These are phyloP conservation scores for Cyprinodon variegatus DNA, from an alignment of 2,113 vertebrate species.

Conservation along the genomic window DNA sequence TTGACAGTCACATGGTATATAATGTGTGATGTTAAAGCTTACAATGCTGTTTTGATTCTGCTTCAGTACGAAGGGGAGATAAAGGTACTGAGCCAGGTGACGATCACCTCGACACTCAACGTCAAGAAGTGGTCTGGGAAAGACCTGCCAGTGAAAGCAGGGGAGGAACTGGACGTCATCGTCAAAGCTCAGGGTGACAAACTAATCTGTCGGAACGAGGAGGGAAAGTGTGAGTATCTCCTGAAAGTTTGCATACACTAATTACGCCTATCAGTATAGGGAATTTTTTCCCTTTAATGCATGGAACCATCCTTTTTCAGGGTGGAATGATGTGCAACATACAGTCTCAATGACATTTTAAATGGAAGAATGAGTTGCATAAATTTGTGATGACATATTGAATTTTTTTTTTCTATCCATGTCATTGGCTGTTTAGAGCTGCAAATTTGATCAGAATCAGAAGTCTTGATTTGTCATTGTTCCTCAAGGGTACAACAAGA, in stretches of 20 bases:
- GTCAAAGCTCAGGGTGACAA: conserved; percentile 83
- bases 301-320: too few relatives aligned
- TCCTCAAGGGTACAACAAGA: too few relatives aligned
- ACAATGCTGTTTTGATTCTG: not conserved
- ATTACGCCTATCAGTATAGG: too few relatives aligned
- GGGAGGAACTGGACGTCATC: conserved; percentile 88
- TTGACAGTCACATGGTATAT: not conserved
- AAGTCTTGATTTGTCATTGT: too few relatives aligned
- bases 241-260: not conserved
- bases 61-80: conserved; percentile 92
- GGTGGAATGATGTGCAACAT: too few relatives aligned
- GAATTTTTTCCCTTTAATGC: too few relatives aligned
- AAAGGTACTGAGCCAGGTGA: conserved; percentile 84
- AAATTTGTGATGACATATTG: too few relatives aligned
- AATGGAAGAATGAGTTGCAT: too few relatives aligned
- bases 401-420: too few relatives aligned
- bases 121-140: conserved; percentile 84
- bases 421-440: too few relatives aligned
- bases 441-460: too few relatives aligned
- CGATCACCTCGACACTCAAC: conserved; percentile 64
- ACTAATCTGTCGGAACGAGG: conserved; percentile 90
- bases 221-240: conserved; percentile 90
- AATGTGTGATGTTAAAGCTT: not conserved
- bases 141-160: conserved; percentile 86
- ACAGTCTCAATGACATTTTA: too few relatives aligned